Evolutionary conservation across 64 coral and sea anemone genomes (phyloP).

Genomic region (Actinia tenebrosa): DNA sequence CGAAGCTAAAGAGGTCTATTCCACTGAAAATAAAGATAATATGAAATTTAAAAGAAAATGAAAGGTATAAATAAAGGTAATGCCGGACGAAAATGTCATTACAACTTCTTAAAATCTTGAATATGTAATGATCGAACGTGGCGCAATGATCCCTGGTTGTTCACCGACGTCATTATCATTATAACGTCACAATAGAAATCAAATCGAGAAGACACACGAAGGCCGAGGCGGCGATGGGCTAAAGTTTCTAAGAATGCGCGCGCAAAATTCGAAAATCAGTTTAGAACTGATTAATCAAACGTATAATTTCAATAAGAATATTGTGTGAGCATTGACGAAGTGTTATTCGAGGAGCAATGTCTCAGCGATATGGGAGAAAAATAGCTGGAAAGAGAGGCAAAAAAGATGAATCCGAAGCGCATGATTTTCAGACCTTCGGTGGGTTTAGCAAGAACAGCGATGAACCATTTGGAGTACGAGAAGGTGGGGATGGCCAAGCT

Average conservation of each 20-base stretch:
- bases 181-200: background rate
- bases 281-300: background rate
- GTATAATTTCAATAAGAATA: background rate
- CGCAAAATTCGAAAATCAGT: background rate
- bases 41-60: too few species aligned
- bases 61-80: too few species aligned
- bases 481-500: background rate
- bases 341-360: constrained; percentile 20
- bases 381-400: constrained; percentile 12
- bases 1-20: too few species aligned
- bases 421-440: background rate
- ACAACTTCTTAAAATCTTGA: too few species aligned
- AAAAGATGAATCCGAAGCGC: background rate
- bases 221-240: background rate
- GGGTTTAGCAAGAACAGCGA: background rate
- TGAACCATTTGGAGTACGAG: background rate
- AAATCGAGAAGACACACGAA: background rate
- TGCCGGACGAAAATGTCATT: too few species aligned
- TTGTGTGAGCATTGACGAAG: background rate
- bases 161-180: background rate
- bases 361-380: constrained; percentile 56
- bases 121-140: background rate
- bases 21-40: too few species aligned
- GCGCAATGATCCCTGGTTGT: constrained; percentile 1
- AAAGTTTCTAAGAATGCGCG: background rate